Percentiles rank a stretch among this genome's conserved stretches.
Evolutionary conservation across 2,888 invertebrate species (phyloP).

Genomic region (Mesorhabditis sp.): DNA sequence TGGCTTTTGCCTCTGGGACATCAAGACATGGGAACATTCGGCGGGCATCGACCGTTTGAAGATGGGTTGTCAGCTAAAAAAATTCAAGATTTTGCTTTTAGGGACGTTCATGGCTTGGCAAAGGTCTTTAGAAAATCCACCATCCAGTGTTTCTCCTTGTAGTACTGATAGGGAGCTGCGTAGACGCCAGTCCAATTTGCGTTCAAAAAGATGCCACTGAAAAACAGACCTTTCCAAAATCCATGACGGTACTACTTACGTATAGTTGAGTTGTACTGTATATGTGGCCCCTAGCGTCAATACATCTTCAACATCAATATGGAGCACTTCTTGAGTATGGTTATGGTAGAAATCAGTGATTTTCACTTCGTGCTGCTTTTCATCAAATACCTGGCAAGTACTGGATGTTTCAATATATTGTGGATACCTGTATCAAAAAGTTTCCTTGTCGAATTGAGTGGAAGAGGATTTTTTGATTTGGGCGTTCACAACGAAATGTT

Average conservation of each 20-base stretch:
- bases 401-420: background rate
- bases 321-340: background rate
- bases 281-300: background rate
- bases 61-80: conserved; percentile 71
- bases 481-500: background rate
- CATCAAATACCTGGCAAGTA: background rate
- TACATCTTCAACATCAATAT: background rate
- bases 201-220: background rate
- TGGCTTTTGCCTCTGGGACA: conserved; percentile 80
- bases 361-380: background rate
- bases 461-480: conserved; percentile 1
- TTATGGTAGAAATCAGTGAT: background rate
- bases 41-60: conserved; percentile 88
- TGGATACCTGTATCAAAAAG: background rate
- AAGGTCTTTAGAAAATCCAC: background rate
- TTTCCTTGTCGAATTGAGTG: background rate
- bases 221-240: background rate
- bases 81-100: background rate
- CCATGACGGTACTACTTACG: background rate
- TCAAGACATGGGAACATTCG: conserved; percentile 92
- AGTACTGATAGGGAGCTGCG: background rate
- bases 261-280: background rate
- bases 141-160: background rate
- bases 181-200: background rate
- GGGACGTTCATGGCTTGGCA: background rate